phyloP scores from a whole-genome alignment of 2,113 vertebrate species.

The Crotalus tigris region DNA sequence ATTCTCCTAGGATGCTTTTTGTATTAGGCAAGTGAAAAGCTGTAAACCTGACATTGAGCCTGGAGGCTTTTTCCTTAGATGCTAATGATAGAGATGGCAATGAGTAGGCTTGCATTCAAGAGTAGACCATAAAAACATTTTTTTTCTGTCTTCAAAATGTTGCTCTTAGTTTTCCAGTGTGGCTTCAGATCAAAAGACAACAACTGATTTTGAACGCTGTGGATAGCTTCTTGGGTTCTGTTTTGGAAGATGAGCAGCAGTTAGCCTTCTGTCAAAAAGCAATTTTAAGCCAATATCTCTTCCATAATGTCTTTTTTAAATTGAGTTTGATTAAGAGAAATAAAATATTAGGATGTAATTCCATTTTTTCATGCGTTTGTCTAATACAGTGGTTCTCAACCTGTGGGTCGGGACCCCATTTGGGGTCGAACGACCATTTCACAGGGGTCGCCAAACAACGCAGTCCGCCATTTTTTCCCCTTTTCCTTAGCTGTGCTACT shows the following conservation, averaged over 20 bases:
- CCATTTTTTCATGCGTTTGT: neutral
- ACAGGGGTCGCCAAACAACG: too few species aligned
- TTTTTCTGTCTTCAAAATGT: slow-evolving; percentile 10
- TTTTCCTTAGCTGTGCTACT: too few species aligned
- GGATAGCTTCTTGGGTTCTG: slow-evolving; percentile 49
- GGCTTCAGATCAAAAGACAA: slow-evolving; percentile 46
- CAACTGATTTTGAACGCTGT: slow-evolving; percentile 57
- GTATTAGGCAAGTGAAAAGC: slow-evolving; percentile 53
- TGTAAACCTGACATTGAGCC: slow-evolving; percentile 53
- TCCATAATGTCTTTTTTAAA: slow-evolving; percentile 20
- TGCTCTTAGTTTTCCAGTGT: slow-evolving; percentile 44
- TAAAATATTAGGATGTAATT: neutral
- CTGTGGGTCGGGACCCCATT: too few species aligned
- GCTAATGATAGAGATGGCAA: slow-evolving; percentile 37
- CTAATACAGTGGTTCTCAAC: neutral
- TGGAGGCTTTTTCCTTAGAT: slow-evolving; percentile 56
- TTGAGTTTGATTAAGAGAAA: neutral
- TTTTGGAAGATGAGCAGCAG: slow-evolving; percentile 52
- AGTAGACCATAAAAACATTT: slow-evolving; percentile 15
- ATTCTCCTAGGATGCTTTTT: slow-evolving; percentile 60
- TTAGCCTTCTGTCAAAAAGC: slow-evolving; percentile 55
- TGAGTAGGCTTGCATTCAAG: slow-evolving; percentile 41
- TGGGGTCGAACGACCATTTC: too few species aligned
- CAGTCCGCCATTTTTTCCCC: too few species aligned
- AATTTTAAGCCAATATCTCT: slow-evolving; percentile 35